Conservation (phyloP, 2,113 vertebrate species). For the Epinephelus lanceolatus region DNA sequence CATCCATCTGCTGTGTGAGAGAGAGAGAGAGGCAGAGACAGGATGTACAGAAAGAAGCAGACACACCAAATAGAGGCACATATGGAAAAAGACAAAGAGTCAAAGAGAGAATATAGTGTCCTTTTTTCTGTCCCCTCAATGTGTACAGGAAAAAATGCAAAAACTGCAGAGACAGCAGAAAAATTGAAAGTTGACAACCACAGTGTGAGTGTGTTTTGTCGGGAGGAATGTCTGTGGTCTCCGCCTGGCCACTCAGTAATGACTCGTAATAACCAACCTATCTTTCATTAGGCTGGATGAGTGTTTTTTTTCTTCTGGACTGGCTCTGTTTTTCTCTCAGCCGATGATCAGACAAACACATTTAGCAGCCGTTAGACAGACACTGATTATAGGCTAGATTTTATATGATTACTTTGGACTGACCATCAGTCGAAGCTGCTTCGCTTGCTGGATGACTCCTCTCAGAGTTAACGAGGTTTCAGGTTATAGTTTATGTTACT, state of each 20-base stretch:
- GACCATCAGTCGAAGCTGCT: not conserved
- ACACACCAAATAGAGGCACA: conserved; percentile 15
- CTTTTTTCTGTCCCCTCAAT: conserved; percentile 56
- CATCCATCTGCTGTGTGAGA: conserved; percentile 30
- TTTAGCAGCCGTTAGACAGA: conserved; percentile 34
- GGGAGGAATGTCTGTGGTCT: conserved; percentile 69
- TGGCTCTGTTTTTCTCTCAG: conserved; percentile 28
- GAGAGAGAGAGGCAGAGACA: conserved; percentile 15
- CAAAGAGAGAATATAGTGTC: conserved; percentile 29
- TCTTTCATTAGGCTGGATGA: conserved; percentile 53
- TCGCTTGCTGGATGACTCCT: not conserved
- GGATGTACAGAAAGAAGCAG: conserved; percentile 18
- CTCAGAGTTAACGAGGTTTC: conserved; percentile 6
- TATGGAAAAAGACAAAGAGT: conserved; percentile 40
- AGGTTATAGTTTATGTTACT: not conserved
- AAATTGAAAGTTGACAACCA: conserved; percentile 53
- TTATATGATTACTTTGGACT: not conserved
- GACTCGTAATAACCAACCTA: conserved; percentile 58
- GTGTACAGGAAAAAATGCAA: conserved; percentile 56
- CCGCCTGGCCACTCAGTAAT: conserved; percentile 45
- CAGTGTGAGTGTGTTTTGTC: conserved; percentile 65
- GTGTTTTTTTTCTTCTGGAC: conserved; percentile 20
- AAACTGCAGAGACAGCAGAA: conserved; percentile 65
- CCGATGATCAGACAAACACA: conserved; percentile 35
- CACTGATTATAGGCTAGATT: conserved; percentile 20